Evolutionary conservation across 2,888 invertebrate genomes (phyloP), one percentile per base, ranked within the genome.

Genomic region (Sinodicranocentrus sp.): DNA sequence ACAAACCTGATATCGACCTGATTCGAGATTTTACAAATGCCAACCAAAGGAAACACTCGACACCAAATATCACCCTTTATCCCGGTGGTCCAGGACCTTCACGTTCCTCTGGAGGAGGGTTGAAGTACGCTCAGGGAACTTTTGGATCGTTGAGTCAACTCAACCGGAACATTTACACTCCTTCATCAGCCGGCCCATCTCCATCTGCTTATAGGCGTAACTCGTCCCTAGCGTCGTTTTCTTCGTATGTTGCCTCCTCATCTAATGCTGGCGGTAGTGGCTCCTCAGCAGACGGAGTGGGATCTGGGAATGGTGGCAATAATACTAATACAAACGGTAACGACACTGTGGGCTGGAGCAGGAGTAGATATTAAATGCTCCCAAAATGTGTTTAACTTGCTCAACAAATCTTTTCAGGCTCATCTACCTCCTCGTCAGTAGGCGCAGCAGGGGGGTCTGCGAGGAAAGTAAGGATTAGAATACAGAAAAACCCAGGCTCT

Each of bases 1-100:
- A 85, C 61, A 88, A 88, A 75, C 88, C 88, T 25, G 88, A 88
- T 68, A 88, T 88, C 82, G 88, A 88, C 75, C 78, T 88, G 33
- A 88, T 88, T 78, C 85, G 88, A 25, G 88, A 88, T 77, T 88
- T 88, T 54, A 88, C 86, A 0, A 85, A 84, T 65, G 73, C 88
- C 1, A 85, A 85, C 72, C 85, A 83, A 76, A 82, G 84, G 83
- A 85, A 82, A 57, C 72, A 85, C 57, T 84, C 85, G 13, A 80
- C 87, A 21, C 85, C 83, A 13, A 86, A 84, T 68, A 84, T 87
- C 57, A 80, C 79, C 15, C 65, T 85, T 43, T 78, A 80, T 67
- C 85, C 83, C 26, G 77, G 78, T 52, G 76, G 63, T 21, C 84
- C 79, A 25, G 73, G 71, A 0, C 65, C 71, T 5, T 80, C 82